Conservation (phyloP, 2,797 vertebrate genomes). For the Enteromius argenteus region DNA sequence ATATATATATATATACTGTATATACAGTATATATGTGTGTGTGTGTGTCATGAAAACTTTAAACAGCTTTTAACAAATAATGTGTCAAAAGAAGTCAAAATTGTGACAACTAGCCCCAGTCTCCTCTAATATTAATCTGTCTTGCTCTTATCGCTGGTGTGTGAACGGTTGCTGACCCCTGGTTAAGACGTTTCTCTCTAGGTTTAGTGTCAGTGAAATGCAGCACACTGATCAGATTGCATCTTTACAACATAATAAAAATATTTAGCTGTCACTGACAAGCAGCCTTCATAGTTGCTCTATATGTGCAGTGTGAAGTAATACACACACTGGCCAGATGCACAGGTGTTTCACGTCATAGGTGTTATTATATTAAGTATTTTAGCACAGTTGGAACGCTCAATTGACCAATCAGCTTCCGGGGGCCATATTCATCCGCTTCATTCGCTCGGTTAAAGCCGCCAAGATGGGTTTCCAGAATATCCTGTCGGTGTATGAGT, state of each 20-base stretch:
- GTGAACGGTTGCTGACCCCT: neutral
- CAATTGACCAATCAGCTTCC: constrained; percentile 21
- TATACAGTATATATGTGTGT: no score
- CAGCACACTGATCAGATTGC: constrained; percentile 2
- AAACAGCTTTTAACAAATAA: neutral
- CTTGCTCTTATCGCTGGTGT: neutral
- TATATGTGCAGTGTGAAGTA: no score
- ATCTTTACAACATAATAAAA: neutral
- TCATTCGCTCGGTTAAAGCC: neutral
- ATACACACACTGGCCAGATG: constrained; percentile 1
- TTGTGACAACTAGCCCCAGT: neutral
- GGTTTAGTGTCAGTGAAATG: neutral
- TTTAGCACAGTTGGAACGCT: neutral
- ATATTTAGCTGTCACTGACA: neutral
- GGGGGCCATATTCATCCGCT: neutral
- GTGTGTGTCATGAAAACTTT: no score
- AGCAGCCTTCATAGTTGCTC: neutral
- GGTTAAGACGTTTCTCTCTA: neutral
- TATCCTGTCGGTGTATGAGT: constrained; percentile 19
- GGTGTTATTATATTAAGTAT: constrained; percentile 4
- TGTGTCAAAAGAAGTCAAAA: neutral
- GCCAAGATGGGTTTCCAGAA: neutral
- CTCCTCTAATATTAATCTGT: neutral
- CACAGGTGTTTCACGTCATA: constrained; percentile 30
- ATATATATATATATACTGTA: no score